Percentiles rank a stretch among this genome's conserved stretches.
Evolutionary conservation across 2,797 vertebrate genomes (phyloP).

Genomic region (Rhinella marina): DNA sequence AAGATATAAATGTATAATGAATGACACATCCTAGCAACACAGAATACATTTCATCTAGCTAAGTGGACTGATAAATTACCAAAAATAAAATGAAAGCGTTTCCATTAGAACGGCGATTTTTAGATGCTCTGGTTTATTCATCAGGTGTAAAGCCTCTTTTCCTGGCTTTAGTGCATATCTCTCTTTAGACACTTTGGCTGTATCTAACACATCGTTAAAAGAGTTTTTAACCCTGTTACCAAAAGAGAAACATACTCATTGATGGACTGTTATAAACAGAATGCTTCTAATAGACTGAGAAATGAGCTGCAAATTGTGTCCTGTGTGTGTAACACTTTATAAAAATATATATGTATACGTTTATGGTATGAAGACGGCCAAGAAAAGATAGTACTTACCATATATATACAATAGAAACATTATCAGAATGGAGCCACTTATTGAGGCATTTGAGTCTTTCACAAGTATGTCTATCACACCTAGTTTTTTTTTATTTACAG

Average conservation of each 20-base stretch:
- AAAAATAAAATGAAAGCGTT: background rate
- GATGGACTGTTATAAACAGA: constrained; percentile 47
- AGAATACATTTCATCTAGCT: background rate
- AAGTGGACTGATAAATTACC: background rate
- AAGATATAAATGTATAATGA: background rate
- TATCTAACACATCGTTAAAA: constrained; percentile 52
- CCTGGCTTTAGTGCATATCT: background rate
- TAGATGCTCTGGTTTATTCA: constrained; percentile 24
- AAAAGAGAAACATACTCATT: constrained; percentile 11
- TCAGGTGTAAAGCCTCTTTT: constrained; percentile 29
- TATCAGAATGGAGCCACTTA: constrained; percentile 1
- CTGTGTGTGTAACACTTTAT: constrained; percentile 48
- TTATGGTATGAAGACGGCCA: background rate
- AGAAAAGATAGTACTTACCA: background rate
- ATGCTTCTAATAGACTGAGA: constrained; percentile 22
- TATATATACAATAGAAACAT: background rate
- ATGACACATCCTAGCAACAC: background rate
- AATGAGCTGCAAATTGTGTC: constrained; percentile 49
- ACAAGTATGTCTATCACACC: background rate
- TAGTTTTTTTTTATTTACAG: background rate
- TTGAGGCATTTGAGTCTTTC: background rate
- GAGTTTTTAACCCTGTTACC: constrained; percentile 23
- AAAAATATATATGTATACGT: constrained; percentile 27
- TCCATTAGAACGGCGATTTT: constrained; percentile 13
- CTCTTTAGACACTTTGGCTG: constrained; percentile 13